Evolutionary conservation across 2,888 invertebrate species (phyloP).

Genomic region (Yponomeuta malinellus): DNA sequence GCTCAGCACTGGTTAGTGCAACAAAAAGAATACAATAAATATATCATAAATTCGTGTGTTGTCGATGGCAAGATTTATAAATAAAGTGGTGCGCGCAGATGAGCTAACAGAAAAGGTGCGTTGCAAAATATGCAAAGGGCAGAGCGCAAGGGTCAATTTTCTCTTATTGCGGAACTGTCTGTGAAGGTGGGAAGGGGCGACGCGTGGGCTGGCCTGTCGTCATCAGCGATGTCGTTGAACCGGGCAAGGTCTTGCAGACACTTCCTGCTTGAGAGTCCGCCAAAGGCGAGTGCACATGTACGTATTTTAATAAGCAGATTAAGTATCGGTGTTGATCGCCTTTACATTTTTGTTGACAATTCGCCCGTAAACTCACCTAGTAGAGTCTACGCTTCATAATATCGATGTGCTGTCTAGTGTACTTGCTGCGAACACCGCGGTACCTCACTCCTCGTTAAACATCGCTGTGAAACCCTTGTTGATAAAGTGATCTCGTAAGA

Average conservation of each 20-base stretch:
- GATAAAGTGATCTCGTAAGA: not conserved
- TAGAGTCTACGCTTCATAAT: too few relatives aligned
- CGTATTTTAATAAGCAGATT: not conserved
- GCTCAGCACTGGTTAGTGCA: too few relatives aligned
- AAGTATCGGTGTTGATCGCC: not conserved
- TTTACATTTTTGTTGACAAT: too few relatives aligned
- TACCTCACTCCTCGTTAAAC: not conserved
- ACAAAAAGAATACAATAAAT: too few relatives aligned
- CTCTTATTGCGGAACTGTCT: constrained; percentile 50
- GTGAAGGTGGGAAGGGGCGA: constrained; percentile 29
- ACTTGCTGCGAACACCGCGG: not conserved
- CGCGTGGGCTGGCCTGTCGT: constrained; percentile 34
- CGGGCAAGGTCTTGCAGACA: constrained; percentile 48
- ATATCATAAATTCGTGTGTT: not conserved
- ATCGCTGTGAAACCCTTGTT: not conserved
- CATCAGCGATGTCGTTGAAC: constrained; percentile 44
- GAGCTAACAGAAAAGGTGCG: constrained; percentile 8
- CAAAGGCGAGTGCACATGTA: constrained; percentile 31
- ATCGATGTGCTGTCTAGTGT: too few relatives aligned
- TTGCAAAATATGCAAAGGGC: constrained; percentile 21
- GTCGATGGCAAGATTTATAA: not conserved
- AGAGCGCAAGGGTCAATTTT: constrained; percentile 55
- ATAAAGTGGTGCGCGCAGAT: not conserved
- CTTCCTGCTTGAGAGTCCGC: constrained; percentile 44
- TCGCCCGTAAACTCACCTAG: too few relatives aligned